Conservation (phyloP, 1,140 invertebrate species). For the Coelopa frigida region DNA sequence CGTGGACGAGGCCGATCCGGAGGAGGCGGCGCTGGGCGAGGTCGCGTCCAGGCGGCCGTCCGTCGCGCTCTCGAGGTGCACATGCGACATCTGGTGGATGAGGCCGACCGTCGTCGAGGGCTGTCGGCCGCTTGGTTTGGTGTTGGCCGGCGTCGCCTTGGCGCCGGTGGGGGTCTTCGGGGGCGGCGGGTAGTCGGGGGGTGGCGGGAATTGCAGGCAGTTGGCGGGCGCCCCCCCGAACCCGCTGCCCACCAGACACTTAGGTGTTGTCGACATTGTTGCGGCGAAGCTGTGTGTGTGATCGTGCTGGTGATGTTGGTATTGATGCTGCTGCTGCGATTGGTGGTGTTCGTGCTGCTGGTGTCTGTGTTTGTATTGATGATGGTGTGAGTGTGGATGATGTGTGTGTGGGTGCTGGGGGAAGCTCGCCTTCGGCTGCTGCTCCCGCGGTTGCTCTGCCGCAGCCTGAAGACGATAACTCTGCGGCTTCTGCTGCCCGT, state of each 20-base stretch:
- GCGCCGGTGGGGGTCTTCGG: constrained; percentile 15
- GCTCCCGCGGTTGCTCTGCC: constrained; percentile 2
- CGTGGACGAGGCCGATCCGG: too few relatives aligned
- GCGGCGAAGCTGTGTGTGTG: not conserved
- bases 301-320: constrained; percentile 46
- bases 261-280: constrained; percentile 12
- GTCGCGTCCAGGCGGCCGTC: constrained; percentile 2
- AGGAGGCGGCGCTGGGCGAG: too few relatives aligned
- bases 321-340: constrained; percentile 6
- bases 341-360: constrained; percentile 13
- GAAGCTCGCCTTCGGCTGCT: not conserved
- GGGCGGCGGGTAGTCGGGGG: constrained; percentile 33
- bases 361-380: not conserved
- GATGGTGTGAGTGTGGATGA: too few relatives aligned
- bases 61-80: not conserved
- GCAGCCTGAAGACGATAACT: constrained; percentile 19
- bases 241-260: too few relatives aligned
- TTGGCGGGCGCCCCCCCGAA: too few relatives aligned
- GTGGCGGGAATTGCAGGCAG: constrained; percentile 32
- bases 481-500: constrained; percentile 38
- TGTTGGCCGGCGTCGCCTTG: constrained; percentile 9
- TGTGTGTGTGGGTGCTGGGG: too few relatives aligned
- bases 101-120: constrained; percentile 1
- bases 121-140: not conserved
- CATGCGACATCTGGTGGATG: constrained; percentile 3